Evolutionary conservation across 1,140 invertebrate genomes (phyloP), one percentile per base, ranked within the genome.

Genomic region (Rhyzopertha dominica): DNA sequence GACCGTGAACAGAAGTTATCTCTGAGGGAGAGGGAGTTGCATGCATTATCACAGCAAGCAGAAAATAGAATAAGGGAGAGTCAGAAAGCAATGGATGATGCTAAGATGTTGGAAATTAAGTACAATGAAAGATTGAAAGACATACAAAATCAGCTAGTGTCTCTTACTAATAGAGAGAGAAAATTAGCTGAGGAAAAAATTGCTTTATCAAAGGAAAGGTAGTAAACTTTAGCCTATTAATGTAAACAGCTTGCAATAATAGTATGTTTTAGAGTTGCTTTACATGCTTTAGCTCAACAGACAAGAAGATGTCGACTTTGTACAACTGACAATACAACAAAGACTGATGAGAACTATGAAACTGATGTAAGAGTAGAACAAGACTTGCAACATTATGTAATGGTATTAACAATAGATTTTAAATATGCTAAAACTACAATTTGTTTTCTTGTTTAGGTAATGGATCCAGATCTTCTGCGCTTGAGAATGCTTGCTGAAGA

Each of bases 1-100:
- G 70, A 74, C 29, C 61, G 57, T 17, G 70, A 74, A 38, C 62
- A 65, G 26, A 51, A 54, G 1, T 22, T 73, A 1, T 57, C 58
- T 13, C 36, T 65, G 0, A 65, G 63, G 35, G 64, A 72, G 49
- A 59, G 59, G 13, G 67, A 73, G 25, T 13, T 59, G 29, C 41
- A 57, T 9, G 32, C 24, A 7, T 32, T 46, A 19, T 43, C 51
- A 54, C 36, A 59, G 56, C 23, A 51, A 47, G 17, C 58, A 26
- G 37, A 43, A 10, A 7, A 30, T 9, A 48, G 47, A 12, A 31
- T 43, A n/a, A 37, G 50, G 26, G 44, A 51, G 4, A 56, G 52
- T 3, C 57, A 70, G 29, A 47, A 62, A 40, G 62, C 63, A 2
- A 59, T 67, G 14, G 51, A 61, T 4, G 65, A 66, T 19, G 59